Evolutionary conservation across 2,888 invertebrate species (phyloP), one percentile per base, ranked within the genome.

Genomic region (Colletes collaris): DNA sequence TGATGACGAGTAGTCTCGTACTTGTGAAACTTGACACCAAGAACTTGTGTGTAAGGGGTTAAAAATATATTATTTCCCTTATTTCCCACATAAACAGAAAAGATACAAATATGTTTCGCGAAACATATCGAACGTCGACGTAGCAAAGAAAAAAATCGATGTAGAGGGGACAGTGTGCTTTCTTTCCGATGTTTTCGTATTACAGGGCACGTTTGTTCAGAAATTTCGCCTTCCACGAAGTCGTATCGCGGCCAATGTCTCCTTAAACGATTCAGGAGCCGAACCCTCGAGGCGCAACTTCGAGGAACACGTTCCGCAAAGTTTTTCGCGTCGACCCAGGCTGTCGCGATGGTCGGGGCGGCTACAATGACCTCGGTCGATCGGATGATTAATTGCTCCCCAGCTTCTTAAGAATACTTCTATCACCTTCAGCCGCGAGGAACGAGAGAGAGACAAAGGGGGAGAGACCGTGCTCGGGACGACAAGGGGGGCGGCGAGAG

Each of bases 321-420:
- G 53, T 76, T 69, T 59, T 52, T n/a, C 35, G 19, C 59, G 49
- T 19, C 11, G 10, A 69, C 27, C 13, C n/a, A 13, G 10, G n/a
- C 49, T 1, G 35, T 7, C n/a, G 27, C 46, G 19, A 44, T 11
- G 4, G 62, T 6, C 35, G 13, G 19, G 46, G 40, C n/a, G 56
- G 69, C 58, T n/a, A 16, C 49, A 52, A 10, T 46, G 69, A 35
- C 40, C 35, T 13, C 35, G 56, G 50, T 67, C 78, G 75, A 83
- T 83, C 71, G 71, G 44, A 76, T 69, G 69, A 85, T 81, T 83
- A 78, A 83, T 82, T 78, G 65, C 67, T 27, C 13, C 10, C 40
- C 27, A 27, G 76, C 66, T 68, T 81, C 82, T 85, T 74, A 76
- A 83, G 79, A 79, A 85, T 82, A 77, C 76, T 71, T 76, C 52